These are phyloP conservation scores for Micromys minutus DNA, from an alignment of 2,113 vertebrate species.

Conservation along the genomic window DNA sequence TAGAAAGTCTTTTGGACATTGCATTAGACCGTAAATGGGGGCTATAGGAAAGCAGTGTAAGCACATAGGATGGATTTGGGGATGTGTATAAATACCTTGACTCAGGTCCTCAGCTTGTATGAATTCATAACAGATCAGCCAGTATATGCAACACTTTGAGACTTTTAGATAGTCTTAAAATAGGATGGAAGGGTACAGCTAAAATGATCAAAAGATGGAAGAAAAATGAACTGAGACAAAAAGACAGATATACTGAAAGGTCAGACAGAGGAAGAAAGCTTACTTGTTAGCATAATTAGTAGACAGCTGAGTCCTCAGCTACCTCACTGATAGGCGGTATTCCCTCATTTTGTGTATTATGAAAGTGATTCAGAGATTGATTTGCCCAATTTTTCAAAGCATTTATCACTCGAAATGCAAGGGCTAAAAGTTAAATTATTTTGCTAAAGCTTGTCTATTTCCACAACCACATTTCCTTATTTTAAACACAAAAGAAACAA, in stretches of 20 bases:
- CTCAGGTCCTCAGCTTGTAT: background rate
- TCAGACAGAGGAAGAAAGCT: background rate
- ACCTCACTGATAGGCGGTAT: background rate
- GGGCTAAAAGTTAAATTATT: conserved; percentile 16
- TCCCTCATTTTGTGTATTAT: background rate
- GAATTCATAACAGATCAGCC: background rate
- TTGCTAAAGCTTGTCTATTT: background rate
- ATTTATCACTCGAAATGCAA: conserved; percentile 39
- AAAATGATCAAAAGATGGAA: background rate
- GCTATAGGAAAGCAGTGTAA: background rate
- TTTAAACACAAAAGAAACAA: background rate
- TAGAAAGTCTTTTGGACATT: background rate
- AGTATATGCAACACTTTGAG: background rate
- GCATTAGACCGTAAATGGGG: background rate
- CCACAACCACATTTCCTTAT: background rate
- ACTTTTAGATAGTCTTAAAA: background rate
- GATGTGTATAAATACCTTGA: conserved; percentile 3
- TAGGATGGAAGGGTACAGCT: background rate
- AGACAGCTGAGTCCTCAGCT: background rate
- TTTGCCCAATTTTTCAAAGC: background rate
- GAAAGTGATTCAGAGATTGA: background rate
- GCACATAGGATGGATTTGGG: background rate
- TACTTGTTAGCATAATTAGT: background rate
- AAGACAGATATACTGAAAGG: background rate
- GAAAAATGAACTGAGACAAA: conserved; percentile 24